These are phyloP conservation scores for Coreius guichenoti DNA, from an alignment of 2,797 vertebrate genomes.

Conservation along the genomic window DNA sequence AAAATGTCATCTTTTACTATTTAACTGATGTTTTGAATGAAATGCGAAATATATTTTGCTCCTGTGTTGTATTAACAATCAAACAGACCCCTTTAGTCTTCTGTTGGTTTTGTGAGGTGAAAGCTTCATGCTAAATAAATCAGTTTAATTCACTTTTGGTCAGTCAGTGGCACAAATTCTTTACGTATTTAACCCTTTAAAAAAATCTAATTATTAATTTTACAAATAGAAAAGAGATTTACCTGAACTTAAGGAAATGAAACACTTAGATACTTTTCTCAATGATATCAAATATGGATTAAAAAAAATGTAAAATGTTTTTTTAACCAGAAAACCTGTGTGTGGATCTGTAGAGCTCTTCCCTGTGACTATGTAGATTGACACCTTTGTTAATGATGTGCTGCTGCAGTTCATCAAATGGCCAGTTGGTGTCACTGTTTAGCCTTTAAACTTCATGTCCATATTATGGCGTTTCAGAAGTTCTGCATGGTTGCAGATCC, in stretches of 20 bases:
- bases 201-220: neutral
- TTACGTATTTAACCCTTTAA: neutral
- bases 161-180: neutral
- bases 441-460: neutral
- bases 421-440: conserved; percentile 81
- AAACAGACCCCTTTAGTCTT: neutral
- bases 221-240: neutral
- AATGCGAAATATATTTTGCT: neutral
- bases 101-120: neutral
- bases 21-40: neutral
- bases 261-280: neutral
- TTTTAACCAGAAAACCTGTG: neutral
- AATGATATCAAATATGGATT: neutral
- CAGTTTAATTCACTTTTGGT: neutral
- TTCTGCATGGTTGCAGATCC: conserved; percentile 3
- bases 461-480: neutral
- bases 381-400: conserved; percentile 58
- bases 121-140: neutral
- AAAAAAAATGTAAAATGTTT: neutral
- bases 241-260: neutral
- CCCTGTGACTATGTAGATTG: conserved; percentile 41
- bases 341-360: neutral
- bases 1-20: neutral
- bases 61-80: neutral
- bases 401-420: conserved; percentile 76